Percentiles rank a stretch among this genome's conserved stretches.
These are phyloP conservation scores for Trimorus sp. DNA, from an alignment of 2,888 invertebrate species.

Conservation along the genomic window DNA sequence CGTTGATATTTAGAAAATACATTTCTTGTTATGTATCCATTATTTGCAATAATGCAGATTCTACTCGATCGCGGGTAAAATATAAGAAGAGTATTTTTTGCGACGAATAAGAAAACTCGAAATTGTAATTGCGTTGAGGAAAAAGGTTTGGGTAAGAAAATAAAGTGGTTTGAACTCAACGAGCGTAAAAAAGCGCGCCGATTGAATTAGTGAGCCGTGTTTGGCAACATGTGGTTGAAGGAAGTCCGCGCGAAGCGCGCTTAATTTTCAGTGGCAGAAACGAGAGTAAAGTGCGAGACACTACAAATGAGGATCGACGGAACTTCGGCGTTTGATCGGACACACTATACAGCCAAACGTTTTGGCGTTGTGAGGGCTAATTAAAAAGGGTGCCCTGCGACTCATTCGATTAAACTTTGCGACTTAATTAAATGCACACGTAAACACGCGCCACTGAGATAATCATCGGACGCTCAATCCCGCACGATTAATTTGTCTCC, in stretches of 20 bases:
- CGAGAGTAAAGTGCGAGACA: constrained; percentile 48
- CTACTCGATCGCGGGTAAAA: too few relatives aligned
- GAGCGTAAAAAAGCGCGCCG: neutral
- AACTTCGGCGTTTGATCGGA: constrained; percentile 60
- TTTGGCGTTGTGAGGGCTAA: constrained; percentile 71
- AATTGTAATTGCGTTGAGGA: too few relatives aligned
- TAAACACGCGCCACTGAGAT: constrained; percentile 57
- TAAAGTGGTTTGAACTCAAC: too few relatives aligned
- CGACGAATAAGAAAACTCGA: too few relatives aligned
- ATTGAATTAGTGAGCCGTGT: constrained; percentile 47
- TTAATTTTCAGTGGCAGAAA: constrained; percentile 50
- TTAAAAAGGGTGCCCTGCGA: constrained; percentile 75
- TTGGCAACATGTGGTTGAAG: constrained; percentile 58
- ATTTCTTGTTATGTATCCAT: too few relatives aligned
- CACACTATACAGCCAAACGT: constrained; percentile 60
- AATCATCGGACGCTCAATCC: constrained; percentile 61
- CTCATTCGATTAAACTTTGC: constrained; percentile 74
- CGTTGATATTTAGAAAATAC: too few relatives aligned
- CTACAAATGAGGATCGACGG: constrained; percentile 55
- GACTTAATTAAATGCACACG: constrained; percentile 61
- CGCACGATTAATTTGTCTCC: constrained; percentile 35
- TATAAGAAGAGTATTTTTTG: too few relatives aligned
- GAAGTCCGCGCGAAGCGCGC: constrained; percentile 48
- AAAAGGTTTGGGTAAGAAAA: too few relatives aligned
- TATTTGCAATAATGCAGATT: too few relatives aligned